phyloP scores from a whole-genome alignment of 2,797 vertebrate species.

The Amphiprion clarkii region DNA sequence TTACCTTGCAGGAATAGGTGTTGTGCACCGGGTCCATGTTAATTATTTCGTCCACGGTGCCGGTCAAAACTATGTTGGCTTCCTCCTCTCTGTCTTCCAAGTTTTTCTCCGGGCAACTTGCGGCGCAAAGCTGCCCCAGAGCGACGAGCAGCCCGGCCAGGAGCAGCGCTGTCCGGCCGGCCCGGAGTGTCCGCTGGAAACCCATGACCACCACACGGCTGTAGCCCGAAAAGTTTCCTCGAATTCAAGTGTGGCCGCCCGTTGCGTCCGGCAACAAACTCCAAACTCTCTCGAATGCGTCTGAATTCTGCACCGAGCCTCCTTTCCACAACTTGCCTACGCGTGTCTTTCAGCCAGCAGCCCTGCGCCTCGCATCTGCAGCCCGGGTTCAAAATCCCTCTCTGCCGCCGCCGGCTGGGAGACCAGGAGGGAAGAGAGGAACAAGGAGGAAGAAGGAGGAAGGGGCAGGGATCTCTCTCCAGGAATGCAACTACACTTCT shows the following conservation, averaged over 20 bases:
- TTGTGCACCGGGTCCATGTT: constrained; percentile 97
- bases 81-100: constrained; percentile 94
- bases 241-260: constrained; percentile 11
- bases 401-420: constrained; percentile 81
- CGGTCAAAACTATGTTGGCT: constrained; percentile 96
- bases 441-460: constrained; percentile 69
- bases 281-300: constrained; percentile 42
- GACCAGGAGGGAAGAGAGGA: constrained; percentile 72
- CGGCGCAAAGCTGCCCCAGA: constrained; percentile 79
- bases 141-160: constrained; percentile 72
- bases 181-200: constrained; percentile 69
- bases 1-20: constrained; percentile 98
- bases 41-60: constrained; percentile 97
- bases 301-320: constrained; percentile 24
- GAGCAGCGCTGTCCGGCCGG: constrained; percentile 77
- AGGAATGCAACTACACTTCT: constrained; percentile 74
- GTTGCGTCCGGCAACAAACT: constrained; percentile 38
- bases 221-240: constrained; percentile 61
- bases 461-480: constrained; percentile 68
- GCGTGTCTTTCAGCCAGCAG: constrained; percentile 61
- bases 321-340: constrained; percentile 70
- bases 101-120: constrained; percentile 91
- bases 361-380: constrained; percentile 76
- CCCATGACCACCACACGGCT: constrained; percentile 79
- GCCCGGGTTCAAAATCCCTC: constrained; percentile 74